These are phyloP conservation scores for Heliangelus exortis DNA, from an alignment of 2,797 vertebrate species.

Conservation along the genomic window DNA sequence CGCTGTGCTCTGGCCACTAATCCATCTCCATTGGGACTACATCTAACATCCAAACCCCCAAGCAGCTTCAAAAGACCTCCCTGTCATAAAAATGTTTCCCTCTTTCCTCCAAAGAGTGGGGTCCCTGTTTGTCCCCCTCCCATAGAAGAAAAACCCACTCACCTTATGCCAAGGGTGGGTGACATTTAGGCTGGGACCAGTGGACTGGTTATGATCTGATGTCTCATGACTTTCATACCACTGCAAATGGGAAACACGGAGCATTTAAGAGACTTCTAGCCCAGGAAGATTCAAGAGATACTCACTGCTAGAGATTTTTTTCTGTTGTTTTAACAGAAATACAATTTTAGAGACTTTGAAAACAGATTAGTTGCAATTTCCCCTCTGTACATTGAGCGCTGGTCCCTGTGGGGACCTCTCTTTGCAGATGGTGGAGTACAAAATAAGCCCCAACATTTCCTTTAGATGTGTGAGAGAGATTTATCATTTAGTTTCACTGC, in stretches of 20 bases:
- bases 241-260: not conserved
- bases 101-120: constrained; percentile 7
- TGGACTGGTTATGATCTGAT: constrained; percentile 29
- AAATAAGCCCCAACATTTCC: constrained; percentile 3
- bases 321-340: not conserved
- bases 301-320: not conserved
- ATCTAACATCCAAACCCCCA: constrained; percentile 53
- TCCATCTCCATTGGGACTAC: constrained; percentile 53
- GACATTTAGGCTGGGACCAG: constrained; percentile 27
- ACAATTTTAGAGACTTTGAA: not conserved
- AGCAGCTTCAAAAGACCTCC: constrained; percentile 54
- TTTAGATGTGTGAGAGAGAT: not conserved
- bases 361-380: constrained; percentile 23
- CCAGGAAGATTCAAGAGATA: constrained; percentile 15
- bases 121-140: constrained; percentile 14
- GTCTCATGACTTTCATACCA: constrained; percentile 25
- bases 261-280: constrained; percentile 30
- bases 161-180: constrained; percentile 9
- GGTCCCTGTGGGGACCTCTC: not conserved
- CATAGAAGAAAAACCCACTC: not conserved
- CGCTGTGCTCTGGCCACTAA: constrained; percentile 51
- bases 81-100: constrained; percentile 46
- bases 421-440: constrained; percentile 6
- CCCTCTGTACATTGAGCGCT: not conserved
- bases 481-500: not conserved